Conservation (phyloP, 2,113 vertebrate species). For the Sialia sialis region DNA sequence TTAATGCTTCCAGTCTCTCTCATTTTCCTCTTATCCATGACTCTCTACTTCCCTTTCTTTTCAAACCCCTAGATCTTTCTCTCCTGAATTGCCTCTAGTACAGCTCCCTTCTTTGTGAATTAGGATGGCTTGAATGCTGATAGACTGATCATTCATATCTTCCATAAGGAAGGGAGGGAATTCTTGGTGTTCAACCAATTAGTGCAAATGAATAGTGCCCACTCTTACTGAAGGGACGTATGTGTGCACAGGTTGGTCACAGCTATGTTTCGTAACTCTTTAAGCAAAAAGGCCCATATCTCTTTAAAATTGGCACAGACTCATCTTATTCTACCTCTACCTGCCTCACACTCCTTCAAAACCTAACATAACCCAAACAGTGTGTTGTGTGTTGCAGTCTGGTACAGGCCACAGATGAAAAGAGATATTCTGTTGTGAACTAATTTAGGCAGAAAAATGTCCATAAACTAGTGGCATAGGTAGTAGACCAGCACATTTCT, state of each 20-base stretch:
- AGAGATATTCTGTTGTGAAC: neutral
- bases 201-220: neutral
- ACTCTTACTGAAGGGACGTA: neutral
- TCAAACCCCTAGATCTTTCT: neutral
- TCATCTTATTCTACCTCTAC: neutral
- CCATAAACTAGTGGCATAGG: neutral
- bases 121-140: neutral
- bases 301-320: neutral
- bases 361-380: neutral
- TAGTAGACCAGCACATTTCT: neutral
- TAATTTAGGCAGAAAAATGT: neutral
- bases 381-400: neutral
- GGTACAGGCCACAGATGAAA: neutral
- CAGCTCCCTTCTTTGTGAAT: neutral
- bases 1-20: neutral
- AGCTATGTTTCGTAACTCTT: neutral
- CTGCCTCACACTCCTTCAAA: neutral
- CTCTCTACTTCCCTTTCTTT: neutral
- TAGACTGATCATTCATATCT: neutral
- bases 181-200: fast-evolving
- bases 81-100: neutral
- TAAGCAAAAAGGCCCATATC: neutral
- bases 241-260: neutral
- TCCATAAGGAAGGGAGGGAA: neutral
- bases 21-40: neutral